phyloP scores from a whole-genome alignment of 2,888 invertebrate species.

The Dione vanillae region DNA sequence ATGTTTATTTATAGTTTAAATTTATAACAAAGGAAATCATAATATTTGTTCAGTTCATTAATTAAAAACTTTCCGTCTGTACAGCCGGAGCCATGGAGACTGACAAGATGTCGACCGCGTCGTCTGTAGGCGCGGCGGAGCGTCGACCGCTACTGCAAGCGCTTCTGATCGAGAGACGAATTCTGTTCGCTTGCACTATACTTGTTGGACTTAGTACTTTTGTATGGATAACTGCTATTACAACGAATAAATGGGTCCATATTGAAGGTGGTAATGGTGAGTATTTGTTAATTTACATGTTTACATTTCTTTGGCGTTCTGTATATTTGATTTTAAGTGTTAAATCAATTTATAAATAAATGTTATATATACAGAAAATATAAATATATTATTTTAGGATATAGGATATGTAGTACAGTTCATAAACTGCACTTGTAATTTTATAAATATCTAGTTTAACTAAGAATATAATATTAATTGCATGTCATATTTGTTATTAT shows the following conservation, averaged over 20 bases:
- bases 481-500: constrained; percentile 17
- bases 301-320: too few relatives aligned
- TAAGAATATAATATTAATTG: constrained; percentile 11
- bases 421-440: too few relatives aligned
- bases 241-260: constrained; percentile 90
- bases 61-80: constrained; percentile 14
- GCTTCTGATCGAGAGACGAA: constrained; percentile 87
- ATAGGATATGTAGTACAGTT: too few relatives aligned
- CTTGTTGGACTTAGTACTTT: constrained; percentile 87
- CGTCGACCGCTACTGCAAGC: constrained; percentile 85
- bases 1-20: too few relatives aligned
- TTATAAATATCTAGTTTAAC: too few relatives aligned
- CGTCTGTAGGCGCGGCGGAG: constrained; percentile 86
- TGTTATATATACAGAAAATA: too few relatives aligned
- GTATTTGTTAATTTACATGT: constrained; percentile 35
- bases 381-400: too few relatives aligned
- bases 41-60: background rate
- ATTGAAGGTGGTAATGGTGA: constrained; percentile 76
- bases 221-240: constrained; percentile 89
- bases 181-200: constrained; percentile 88
- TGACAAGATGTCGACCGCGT: constrained; percentile 86
- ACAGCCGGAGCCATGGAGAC: constrained; percentile 66
- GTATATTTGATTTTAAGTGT: too few relatives aligned
- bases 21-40: background rate
- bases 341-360: too few relatives aligned